Evolutionary conservation across 1,140 invertebrate genomes (phyloP).

Genomic region (Gerris buenoi): DNA sequence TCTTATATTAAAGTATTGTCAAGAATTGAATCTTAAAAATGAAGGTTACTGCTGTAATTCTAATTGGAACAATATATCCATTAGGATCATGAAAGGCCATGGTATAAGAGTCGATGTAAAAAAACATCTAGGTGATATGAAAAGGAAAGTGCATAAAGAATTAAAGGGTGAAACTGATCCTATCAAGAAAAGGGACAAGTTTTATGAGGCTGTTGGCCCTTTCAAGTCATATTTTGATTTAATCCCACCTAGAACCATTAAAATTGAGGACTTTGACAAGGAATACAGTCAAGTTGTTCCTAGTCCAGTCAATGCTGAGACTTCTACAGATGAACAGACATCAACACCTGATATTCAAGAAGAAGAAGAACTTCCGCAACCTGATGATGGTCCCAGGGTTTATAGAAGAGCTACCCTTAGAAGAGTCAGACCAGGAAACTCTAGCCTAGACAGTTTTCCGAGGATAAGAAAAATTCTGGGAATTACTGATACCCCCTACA

Average conservation of each 20-base stretch:
- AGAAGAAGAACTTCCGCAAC: neutral
- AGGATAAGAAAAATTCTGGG: neutral
- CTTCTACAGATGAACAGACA: neutral
- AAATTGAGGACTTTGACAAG: neutral
- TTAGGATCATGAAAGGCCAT: neutral
- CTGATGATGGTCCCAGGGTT: neutral
- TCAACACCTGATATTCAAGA: neutral
- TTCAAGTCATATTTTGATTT: conserved; percentile 1
- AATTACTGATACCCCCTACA: neutral
- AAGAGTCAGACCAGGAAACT: neutral
- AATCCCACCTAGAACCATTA: conserved; percentile 3
- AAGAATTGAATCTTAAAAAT: neutral
- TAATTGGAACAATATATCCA: neutral
- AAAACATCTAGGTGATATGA: neutral
- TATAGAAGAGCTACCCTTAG: neutral
- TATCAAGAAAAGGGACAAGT: neutral
- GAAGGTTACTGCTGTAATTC: neutral
- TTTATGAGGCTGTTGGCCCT: neutral
- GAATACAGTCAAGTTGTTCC: neutral
- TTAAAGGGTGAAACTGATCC: neutral
- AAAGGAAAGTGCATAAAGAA: neutral
- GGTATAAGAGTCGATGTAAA: neutral
- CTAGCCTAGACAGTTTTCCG: neutral
- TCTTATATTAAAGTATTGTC: neutral
- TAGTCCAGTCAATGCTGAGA: neutral